Evolutionary conservation across 2,113 vertebrate genomes (phyloP).

Genomic region (Tiliqua scincoides): DNA sequence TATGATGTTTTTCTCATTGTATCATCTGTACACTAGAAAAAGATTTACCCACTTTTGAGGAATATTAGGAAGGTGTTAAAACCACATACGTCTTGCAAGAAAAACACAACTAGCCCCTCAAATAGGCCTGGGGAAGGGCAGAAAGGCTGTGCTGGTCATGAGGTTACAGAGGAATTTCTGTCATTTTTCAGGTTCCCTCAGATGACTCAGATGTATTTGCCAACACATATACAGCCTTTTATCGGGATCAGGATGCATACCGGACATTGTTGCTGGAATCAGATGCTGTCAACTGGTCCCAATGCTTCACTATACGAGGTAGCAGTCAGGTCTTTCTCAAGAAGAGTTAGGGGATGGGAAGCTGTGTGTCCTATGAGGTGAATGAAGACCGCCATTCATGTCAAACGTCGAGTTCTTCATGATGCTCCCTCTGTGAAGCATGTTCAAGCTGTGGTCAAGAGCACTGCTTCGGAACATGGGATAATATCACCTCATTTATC

Average conservation of each 20-base stretch:
- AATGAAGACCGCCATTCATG: too few relatives aligned
- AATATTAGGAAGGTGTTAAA: neutral
- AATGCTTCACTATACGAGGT: neutral
- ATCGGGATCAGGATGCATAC: neutral
- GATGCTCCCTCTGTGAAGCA: too few relatives aligned
- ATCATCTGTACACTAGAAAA: neutral
- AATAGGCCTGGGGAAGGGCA: neutral
- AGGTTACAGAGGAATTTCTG: too few relatives aligned
- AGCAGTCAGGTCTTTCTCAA: too few relatives aligned
- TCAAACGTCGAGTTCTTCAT: too few relatives aligned
- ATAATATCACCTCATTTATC: too few relatives aligned
- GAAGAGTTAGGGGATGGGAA: too few relatives aligned
- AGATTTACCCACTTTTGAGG: neutral
- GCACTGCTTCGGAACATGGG: too few relatives aligned
- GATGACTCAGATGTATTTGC: neutral
- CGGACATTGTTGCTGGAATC: neutral
- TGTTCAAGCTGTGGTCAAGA: too few relatives aligned
- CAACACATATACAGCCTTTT: neutral
- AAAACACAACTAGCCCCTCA: too few relatives aligned
- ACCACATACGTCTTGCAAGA: neutral
- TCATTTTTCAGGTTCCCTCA: neutral
- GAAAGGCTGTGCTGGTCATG: too few relatives aligned
- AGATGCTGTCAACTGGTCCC: neutral
- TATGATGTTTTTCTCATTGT: neutral
- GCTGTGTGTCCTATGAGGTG: too few relatives aligned